A percentile compares a stretch with the other conserved stretches of the same genome.
Evolutionary conservation across 2,797 vertebrate species (phyloP).

Genomic region (Acridotheres tristis): DNA sequence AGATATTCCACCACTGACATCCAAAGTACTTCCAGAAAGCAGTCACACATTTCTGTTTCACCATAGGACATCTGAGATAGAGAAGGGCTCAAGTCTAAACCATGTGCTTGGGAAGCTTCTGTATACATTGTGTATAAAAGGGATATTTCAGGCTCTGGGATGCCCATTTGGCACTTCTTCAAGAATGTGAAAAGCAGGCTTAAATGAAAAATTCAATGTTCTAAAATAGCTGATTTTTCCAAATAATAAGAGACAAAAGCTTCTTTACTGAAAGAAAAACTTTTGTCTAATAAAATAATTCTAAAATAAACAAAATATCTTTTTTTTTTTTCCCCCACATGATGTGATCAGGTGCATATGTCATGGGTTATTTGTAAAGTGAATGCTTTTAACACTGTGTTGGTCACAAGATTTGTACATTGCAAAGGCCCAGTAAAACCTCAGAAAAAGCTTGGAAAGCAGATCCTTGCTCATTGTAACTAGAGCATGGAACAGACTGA

Average conservation of each 20-base stretch:
- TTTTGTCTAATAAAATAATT: background rate
- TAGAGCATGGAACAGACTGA: conserved; percentile 43
- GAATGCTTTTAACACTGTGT: background rate
- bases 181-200: conserved; percentile 28
- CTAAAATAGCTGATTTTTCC: background rate
- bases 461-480: conserved; percentile 7
- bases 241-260: background rate
- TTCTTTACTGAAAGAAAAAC: background rate
- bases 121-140: background rate
- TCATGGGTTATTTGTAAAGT: background rate
- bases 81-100: background rate
- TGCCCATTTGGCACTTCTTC: conserved; percentile 24
- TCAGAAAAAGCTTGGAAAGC: conserved; percentile 26
- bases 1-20: background rate
- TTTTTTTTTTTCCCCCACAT: background rate
- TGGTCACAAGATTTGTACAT: background rate
- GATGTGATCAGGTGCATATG: background rate
- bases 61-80: background rate
- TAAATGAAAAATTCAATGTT: background rate
- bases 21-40: background rate
- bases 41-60: background rate
- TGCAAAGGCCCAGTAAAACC: conserved; percentile 18
- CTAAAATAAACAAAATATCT: background rate
- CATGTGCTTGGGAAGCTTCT: background rate
- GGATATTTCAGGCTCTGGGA: background rate